Base-by-base conservation (phyloP, 2,797 vertebrate genomes). In the Onychomys leucogaster region DNA sequence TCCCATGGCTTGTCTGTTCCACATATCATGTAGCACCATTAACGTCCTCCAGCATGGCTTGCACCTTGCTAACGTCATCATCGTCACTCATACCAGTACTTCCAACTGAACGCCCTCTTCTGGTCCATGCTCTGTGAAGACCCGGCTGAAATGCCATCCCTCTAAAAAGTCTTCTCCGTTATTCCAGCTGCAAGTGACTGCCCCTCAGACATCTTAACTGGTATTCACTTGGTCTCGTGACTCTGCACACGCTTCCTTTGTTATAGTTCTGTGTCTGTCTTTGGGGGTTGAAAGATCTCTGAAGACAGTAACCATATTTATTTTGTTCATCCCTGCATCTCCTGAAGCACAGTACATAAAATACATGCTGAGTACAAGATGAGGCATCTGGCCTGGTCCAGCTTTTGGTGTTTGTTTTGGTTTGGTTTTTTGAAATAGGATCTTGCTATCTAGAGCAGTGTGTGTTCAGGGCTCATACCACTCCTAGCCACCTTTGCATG, bases 21-120 rank as follows among this genome's bases (percentile, higher is more conserved):
- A 65, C 52, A n/a, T 37, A 23, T 52, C 11, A 2, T 19, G 77
- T 77, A 29, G 75, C 65, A 89, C 8, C 34, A 63, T 9, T 63
- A 25, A 69, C 2, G 29, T 94, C 34, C 75, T 67, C 46, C n/a
- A 80, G 59, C 52, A 69, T 94, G 93, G 92, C 94, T 95, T 96
- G 90, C 92, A 89, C 37, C 96, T 96, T 96, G 43, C 78, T 96
- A 78, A 43, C 46, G 29, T 89, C 76, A 13, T 67, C n/a, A n/a
- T n/a, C n/a, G n/a, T n/a, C n/a, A n/a, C n/a, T 89, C 43, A 46
- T 19, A 21, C 61, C 6, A 29, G 2, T 49, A 1, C 32, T 93
- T 57, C 59, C 49, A 84, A 93, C 63, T 43, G 67, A 93, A 21
- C 63, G 10, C 71, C 23, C 16, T 55, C 59, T 37, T n/a, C 7